Evolutionary conservation across 2,888 invertebrate genomes (phyloP).

Genomic region (Protonemura montana): DNA sequence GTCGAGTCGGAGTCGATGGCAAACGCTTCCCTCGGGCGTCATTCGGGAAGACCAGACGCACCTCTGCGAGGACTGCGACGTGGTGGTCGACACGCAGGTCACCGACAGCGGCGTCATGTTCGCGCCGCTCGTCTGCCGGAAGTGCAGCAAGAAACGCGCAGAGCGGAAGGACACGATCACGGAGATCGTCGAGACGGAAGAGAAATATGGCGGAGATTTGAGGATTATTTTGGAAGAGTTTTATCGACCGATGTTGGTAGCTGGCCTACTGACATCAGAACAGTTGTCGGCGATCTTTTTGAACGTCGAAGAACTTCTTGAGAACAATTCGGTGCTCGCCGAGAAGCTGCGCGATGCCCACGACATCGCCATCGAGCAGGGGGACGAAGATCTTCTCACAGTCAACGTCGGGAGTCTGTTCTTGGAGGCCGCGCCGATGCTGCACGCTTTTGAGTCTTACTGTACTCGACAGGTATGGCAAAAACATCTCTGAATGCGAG

Average conservation of each 20-base stretch:
- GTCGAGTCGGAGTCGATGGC: conserved; percentile 76
- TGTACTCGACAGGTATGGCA: conserved; percentile 77
- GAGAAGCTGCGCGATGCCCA: conserved; percentile 86
- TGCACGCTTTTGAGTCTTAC: conserved; percentile 93
- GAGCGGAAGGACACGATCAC: conserved; percentile 94
- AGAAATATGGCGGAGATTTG: conserved; percentile 92
- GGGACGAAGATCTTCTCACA: conserved; percentile 79
- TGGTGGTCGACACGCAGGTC: conserved; percentile 75
- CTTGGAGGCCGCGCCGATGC: conserved; percentile 89
- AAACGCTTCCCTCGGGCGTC: conserved; percentile 58
- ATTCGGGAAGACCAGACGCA: conserved; percentile 67
- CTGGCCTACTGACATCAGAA: conserved; percentile 79
- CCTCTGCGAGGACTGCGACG: conserved; percentile 90
- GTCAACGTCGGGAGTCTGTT: conserved; percentile 92
- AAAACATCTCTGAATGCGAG: background rate
- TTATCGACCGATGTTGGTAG: conserved; percentile 91
- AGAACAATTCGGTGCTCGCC: conserved; percentile 85
- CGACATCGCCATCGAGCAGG: conserved; percentile 73
- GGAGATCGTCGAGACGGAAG: conserved; percentile 95
- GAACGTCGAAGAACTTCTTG: conserved; percentile 90
- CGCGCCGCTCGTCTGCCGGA: conserved; percentile 83
- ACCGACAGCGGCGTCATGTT: conserved; percentile 68
- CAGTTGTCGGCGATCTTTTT: conserved; percentile 92
- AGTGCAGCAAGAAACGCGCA: conserved; percentile 85
- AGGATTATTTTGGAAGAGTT: conserved; percentile 93